Evolutionary conservation across 2,797 vertebrate species (phyloP), one percentile per base, ranked within the genome.

Genomic region (Siniperca undulata): DNA sequence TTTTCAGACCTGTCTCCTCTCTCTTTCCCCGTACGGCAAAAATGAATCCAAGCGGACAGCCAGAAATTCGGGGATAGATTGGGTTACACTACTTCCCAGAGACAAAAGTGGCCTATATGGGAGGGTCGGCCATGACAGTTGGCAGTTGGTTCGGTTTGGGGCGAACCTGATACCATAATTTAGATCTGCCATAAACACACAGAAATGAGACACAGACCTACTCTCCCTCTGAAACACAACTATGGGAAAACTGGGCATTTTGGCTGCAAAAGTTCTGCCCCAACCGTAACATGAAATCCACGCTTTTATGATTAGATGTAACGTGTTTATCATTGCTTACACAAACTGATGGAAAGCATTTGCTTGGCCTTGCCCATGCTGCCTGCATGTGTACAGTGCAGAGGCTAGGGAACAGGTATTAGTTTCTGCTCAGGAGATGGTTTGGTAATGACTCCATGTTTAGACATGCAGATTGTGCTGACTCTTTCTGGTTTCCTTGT

Each of bases 131-230:
- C 89, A 92, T 94, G 93, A 93, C 92, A 94, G 91, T 92, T 94
- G 92, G 93, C 93, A 91, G 91, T 84, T 60, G 89, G 72, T 86
- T 80, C 71, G 44, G 86, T 82, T 87, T 60, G 79, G 81, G 88
- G 85, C 44, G 88, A 95, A 95, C 88, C 80, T 81, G 93, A 95
- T 95, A 93, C 92, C 93, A 86, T 95, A 92, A 94, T 95, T 95
- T 95, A 93, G 91, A 92, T 88, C 86, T 87, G 89, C 88, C 87
- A 88, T 95, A 95, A 95, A 95, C 94, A 95, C 78, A 65, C 24
- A 74, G 85, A 95, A 92, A 95, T 94, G 86, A 95, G 89, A 91
- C 87, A 58, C 94, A 95, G 94, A 68, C 91, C 81, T 67, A 1
- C 77, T 70, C 86, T 88, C 75, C 59, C 81, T 91, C 82, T 91